These are phyloP conservation scores for Drosophila ercepeae DNA, from an alignment of 1,140 invertebrate genomes.

Conservation along the genomic window DNA sequence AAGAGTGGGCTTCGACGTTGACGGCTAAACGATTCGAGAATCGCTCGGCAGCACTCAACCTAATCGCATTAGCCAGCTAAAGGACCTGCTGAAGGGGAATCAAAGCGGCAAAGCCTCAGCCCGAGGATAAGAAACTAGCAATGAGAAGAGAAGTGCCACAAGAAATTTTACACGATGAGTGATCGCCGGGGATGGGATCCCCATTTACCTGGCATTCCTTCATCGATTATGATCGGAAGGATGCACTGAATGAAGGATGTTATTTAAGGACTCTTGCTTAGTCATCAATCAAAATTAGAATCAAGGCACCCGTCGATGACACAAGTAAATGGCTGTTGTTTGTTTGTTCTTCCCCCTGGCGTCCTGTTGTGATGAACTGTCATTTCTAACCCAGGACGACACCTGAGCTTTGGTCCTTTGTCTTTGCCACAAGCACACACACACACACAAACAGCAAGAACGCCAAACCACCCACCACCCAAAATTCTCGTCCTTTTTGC, in stretches of 20 bases:
- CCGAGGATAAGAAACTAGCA: not conserved
- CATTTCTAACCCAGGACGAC: slow-evolving; percentile 46
- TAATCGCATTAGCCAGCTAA: slow-evolving; percentile 47
- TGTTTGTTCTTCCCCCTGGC: slow-evolving; percentile 7
- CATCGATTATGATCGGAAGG: not conserved
- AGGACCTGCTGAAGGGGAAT: not conserved
- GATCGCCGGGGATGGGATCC: not conserved
- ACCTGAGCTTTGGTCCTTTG: slow-evolving; percentile 26
- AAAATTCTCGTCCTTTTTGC: not conserved
- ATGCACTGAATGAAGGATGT: slow-evolving; percentile 1
- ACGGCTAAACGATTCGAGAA: slow-evolving; percentile 35
- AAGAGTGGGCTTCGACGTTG: slow-evolving; percentile 1
- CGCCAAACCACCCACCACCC: not conserved
- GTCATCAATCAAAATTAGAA: slow-evolving; percentile 78
- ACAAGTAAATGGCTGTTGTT: slow-evolving; percentile 53
- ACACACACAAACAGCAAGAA: not conserved
- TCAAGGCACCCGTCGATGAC: slow-evolving; percentile 50
- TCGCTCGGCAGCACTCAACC: slow-evolving; percentile 23
- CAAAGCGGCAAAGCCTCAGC: not conserved
- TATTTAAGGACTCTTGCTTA: slow-evolving; percentile 10
- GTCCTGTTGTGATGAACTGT: slow-evolving; percentile 55
- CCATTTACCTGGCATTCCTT: too few species aligned
- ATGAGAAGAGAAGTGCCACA: not conserved
- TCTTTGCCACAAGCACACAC: slow-evolving; percentile 5
- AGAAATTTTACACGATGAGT: not conserved